A percentile compares a stretch with the other conserved stretches of the same genome.
Evolutionary conservation across 2,797 vertebrate species (phyloP).

Genomic region (Margarornis squamiger): DNA sequence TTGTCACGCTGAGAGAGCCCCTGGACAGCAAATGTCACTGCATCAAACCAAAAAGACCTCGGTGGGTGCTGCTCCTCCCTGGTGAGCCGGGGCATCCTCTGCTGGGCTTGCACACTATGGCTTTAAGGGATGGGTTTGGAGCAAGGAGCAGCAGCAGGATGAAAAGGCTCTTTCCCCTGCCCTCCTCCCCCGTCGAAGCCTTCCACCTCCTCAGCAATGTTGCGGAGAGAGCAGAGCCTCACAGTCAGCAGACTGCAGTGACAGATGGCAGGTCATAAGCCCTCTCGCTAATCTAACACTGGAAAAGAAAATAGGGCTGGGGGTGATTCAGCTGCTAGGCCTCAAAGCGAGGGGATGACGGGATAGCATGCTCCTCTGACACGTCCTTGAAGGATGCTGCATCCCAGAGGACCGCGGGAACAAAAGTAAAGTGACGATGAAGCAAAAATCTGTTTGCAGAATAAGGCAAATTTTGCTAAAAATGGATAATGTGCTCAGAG

Average conservation of each 20-base stretch:
- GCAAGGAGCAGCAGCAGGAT: constrained; percentile 27
- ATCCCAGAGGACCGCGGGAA: constrained; percentile 22
- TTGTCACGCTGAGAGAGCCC: neutral
- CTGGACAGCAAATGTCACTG: neutral
- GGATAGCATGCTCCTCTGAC: constrained; percentile 55
- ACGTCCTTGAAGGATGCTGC: constrained; percentile 62
- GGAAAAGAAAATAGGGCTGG: constrained; percentile 70
- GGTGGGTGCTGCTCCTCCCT: neutral
- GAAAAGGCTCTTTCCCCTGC: neutral
- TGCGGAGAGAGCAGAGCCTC: constrained; percentile 45
- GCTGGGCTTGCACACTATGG: accelerated
- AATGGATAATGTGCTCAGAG: constrained; percentile 35
- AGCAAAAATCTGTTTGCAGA: constrained; percentile 31
- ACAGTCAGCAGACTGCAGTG: constrained; percentile 64
- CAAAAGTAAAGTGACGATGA: constrained; percentile 40
- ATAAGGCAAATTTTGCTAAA: constrained; percentile 31
- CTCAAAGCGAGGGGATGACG: constrained; percentile 43
- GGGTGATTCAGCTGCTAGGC: constrained; percentile 62
- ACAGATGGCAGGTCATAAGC: constrained; percentile 74
- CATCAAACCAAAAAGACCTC: accelerated
- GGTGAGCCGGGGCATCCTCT: neutral
- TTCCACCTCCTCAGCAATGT: constrained; percentile 68
- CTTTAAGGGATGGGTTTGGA: neutral
- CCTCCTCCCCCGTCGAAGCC: neutral
- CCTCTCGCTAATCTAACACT: constrained; percentile 68